These are phyloP conservation scores for Schizothorax lantsangensis DNA, from an alignment of 2,797 vertebrate species.

Conservation along the genomic window DNA sequence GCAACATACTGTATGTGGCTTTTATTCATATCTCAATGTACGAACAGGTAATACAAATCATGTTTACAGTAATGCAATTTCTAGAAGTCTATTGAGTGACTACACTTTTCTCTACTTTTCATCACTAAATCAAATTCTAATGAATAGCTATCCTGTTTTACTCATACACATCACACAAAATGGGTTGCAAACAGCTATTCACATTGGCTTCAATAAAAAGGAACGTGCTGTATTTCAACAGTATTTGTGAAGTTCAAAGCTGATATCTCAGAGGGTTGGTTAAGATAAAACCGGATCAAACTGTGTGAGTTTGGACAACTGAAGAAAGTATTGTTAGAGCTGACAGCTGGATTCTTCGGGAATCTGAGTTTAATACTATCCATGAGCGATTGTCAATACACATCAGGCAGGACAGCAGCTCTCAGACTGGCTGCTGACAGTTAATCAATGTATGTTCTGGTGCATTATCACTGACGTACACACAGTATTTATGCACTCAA, in stretches of 20 bases:
- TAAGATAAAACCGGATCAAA: constrained; percentile 16
- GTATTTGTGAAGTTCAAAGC: not conserved
- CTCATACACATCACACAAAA: not conserved
- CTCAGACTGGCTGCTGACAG: constrained; percentile 49
- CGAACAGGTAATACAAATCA: not conserved
- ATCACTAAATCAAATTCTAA: not conserved
- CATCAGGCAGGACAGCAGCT: constrained; percentile 36
- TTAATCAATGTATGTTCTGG: constrained; percentile 55
- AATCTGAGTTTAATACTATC: constrained; percentile 49
- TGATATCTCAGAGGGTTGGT: not conserved
- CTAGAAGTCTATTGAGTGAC: not conserved
- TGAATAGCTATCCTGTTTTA: not conserved
- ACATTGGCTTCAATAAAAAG: not conserved
- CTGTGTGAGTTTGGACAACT: not conserved
- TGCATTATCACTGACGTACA: constrained; percentile 49
- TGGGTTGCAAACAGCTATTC: not conserved
- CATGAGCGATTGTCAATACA: constrained; percentile 41
- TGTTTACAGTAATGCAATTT: not conserved
- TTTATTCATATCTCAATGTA: not conserved
- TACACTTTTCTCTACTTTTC: not conserved
- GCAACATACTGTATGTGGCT: not conserved
- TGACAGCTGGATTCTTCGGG: constrained; percentile 41
- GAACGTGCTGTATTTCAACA: not conserved
- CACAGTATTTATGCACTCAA: constrained; percentile 29
- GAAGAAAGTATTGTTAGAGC: constrained; percentile 5